Conservation (phyloP, 2,888 invertebrate species). For the Criorhina ranunculi region DNA sequence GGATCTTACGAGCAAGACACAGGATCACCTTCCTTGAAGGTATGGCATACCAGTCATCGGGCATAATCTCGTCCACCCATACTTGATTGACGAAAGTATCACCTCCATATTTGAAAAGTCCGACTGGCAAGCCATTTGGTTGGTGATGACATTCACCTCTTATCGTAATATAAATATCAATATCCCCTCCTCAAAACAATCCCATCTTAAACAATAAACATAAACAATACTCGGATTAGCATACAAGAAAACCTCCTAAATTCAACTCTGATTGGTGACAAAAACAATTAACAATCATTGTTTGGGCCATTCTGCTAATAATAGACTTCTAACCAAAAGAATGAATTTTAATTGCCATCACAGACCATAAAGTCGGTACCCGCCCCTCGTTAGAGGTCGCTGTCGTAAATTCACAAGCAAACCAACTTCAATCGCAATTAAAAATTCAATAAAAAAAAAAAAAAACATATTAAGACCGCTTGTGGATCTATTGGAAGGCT, state of each 20-base stretch:
- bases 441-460: constrained; percentile 58
- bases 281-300: constrained; percentile 68
- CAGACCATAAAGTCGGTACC: constrained; percentile 65
- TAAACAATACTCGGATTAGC: constrained; percentile 4
- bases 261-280: constrained; percentile 55
- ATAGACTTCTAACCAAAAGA: constrained; percentile 41
- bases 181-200: background rate
- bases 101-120: no score
- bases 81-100: no score
- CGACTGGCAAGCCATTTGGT: no score
- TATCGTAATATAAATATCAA: background rate
- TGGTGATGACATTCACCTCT: no score
- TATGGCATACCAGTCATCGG: no score
- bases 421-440: constrained; percentile 59
- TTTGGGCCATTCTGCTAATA: constrained; percentile 47
- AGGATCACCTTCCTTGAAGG: no score
- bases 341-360: constrained; percentile 68
- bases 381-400: constrained; percentile 52
- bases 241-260: constrained; percentile 1
- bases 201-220: background rate
- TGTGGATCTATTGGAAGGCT: constrained; percentile 45
- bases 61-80: no score
- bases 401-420: constrained; percentile 62
- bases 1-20: no score
- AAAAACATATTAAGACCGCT: constrained; percentile 40